phyloP scores from a whole-genome alignment of 1,140 invertebrate genomes.

The Holcopasites calliopsidis region DNA sequence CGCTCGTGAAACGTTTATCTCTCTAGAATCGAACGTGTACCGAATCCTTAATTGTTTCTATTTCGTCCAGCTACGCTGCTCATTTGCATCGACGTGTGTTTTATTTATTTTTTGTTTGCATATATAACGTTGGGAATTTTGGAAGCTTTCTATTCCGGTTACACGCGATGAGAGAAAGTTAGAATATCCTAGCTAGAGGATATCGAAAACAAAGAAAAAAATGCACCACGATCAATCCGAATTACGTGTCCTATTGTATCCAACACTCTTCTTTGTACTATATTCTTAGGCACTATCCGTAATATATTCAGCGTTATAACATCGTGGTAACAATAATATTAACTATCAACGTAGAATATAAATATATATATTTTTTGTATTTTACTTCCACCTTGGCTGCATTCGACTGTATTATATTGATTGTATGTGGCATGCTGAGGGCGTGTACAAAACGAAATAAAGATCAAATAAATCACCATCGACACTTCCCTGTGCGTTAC shows the following conservation, averaged over 20 bases:
- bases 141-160: background rate
- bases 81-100: too few relatives aligned
- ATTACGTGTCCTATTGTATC: conserved; percentile 64
- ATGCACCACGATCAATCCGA: conserved; percentile 54
- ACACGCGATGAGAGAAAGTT: background rate
- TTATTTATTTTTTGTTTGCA: background rate
- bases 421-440: conserved; percentile 73
- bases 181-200: conserved; percentile 1
- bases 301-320: conserved; percentile 67
- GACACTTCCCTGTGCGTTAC: conserved; percentile 8
- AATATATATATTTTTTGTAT: conserved; percentile 73
- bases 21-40: background rate
- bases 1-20: background rate
- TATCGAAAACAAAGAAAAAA: conserved; percentile 15
- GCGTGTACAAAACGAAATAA: conserved; percentile 74
- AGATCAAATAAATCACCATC: conserved; percentile 65
- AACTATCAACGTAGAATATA: conserved; percentile 62
- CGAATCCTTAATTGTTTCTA: background rate
- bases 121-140: too few relatives aligned
- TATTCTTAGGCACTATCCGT: conserved; percentile 63
- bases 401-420: conserved; percentile 73
- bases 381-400: conserved; percentile 73
- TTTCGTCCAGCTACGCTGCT: too few relatives aligned
- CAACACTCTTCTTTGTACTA: conserved; percentile 68
- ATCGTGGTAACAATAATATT: conserved; percentile 64